These are phyloP conservation scores for Empidonax alnorum DNA, from an alignment of 2,113 vertebrate species.

Conservation along the genomic window DNA sequence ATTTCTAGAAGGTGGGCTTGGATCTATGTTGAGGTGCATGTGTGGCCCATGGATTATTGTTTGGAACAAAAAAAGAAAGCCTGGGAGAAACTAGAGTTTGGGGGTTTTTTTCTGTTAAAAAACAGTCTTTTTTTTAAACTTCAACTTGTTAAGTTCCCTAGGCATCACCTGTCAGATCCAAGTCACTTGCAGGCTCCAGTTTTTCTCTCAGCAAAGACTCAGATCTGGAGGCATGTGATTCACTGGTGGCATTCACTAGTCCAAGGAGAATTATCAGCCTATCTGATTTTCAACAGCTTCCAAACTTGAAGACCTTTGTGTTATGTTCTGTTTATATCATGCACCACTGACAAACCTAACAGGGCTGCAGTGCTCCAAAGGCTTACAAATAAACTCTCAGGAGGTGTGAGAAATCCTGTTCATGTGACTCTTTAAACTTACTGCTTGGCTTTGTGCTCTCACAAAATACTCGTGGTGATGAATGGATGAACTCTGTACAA, in stretches of 20 bases:
- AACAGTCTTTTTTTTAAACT: neutral
- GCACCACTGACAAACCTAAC: neutral
- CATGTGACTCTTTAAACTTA: neutral
- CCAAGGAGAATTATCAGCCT: neutral
- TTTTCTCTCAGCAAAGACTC: neutral
- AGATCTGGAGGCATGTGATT: neutral
- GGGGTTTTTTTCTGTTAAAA: neutral
- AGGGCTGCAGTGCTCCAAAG: neutral
- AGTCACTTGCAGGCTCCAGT: neutral
- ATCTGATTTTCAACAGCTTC: conserved; percentile 12
- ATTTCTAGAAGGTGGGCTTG: neutral
- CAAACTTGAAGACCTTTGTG: neutral
- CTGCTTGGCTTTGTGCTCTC: neutral
- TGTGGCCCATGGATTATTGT: neutral
- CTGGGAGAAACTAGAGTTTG: neutral
- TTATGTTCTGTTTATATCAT: neutral
- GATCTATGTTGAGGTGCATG: neutral
- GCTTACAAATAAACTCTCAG: neutral
- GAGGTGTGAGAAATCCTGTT: neutral
- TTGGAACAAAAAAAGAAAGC: neutral
- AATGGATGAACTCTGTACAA: neutral
- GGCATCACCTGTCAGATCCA: neutral
- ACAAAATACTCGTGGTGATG: neutral
- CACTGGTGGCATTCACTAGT: neutral
- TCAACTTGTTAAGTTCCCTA: neutral